A percentile compares a stretch with the other conserved stretches of the same genome.
Conservation (phyloP, 2,113 vertebrate species). For the Clarias batrachus region DNA sequence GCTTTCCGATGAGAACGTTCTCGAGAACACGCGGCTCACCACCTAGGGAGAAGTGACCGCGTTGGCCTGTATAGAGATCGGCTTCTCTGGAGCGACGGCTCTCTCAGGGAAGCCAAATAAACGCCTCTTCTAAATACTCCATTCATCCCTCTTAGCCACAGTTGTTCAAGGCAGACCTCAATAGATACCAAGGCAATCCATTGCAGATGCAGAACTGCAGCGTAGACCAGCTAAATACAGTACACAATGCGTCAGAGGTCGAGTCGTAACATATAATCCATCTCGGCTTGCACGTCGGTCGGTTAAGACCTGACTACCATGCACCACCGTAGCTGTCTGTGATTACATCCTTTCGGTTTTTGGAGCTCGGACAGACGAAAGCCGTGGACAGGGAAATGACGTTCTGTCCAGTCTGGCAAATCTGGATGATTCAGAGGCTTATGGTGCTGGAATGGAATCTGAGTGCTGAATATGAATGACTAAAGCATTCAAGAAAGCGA, state of each 20-base stretch:
- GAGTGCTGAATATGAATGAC: slow-evolving; percentile 5
- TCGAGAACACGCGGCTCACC: slow-evolving; percentile 19
- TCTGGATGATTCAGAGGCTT: background rate
- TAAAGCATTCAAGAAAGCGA: background rate
- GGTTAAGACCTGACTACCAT: slow-evolving; percentile 29
- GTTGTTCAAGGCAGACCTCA: slow-evolving; percentile 51
- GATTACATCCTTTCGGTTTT: slow-evolving; percentile 18
- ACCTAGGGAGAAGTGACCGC: slow-evolving; percentile 32
- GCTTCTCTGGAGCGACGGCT: slow-evolving; percentile 45
- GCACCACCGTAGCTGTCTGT: background rate
- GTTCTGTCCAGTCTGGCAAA: slow-evolving; percentile 8
- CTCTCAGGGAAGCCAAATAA: slow-evolving; percentile 45
- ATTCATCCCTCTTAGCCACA: slow-evolving; percentile 46
- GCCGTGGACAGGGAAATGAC: slow-evolving; percentile 4
- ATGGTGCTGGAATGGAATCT: background rate
- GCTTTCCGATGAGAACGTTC: slow-evolving; percentile 28
- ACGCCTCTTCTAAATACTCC: slow-evolving; percentile 40
- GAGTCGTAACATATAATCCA: slow-evolving; percentile 40
- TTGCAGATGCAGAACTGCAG: slow-evolving; percentile 33
- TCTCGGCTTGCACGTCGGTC: slow-evolving; percentile 13
- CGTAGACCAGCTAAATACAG: slow-evolving; percentile 33
- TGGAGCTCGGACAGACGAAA: slow-evolving; percentile 1
- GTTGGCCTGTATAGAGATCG: slow-evolving; percentile 21
- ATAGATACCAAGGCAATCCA: slow-evolving; percentile 16
- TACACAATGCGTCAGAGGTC: slow-evolving; percentile 34